Percentiles rank a stretch among this genome's conserved stretches.
Conservation (phyloP, 2,888 invertebrate genomes). For the Zele albiditarsus region DNA sequence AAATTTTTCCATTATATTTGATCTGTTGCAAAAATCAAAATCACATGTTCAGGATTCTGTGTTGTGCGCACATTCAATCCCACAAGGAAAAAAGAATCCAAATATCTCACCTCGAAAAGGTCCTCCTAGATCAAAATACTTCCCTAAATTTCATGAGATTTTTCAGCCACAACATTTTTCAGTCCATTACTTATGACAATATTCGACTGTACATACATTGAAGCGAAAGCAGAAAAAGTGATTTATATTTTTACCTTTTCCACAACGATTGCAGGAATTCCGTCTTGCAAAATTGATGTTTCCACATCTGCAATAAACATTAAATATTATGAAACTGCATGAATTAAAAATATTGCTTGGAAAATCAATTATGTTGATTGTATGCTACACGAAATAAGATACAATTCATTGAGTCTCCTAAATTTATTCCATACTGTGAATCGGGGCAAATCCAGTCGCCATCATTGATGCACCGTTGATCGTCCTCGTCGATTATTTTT, state of each 20-base stretch:
- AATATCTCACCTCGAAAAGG: too few relatives aligned
- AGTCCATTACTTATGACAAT: too few relatives aligned
- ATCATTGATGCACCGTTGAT: slow-evolving; percentile 62
- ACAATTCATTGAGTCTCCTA: background rate
- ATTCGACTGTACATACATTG: background rate
- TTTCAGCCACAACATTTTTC: too few relatives aligned
- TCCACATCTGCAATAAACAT: slow-evolving; percentile 79
- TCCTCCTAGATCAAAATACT: too few relatives aligned
- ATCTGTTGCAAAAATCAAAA: background rate
- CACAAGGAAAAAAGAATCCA: too few relatives aligned
- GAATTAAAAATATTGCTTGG: background rate
- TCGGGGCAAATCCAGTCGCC: slow-evolving; percentile 71
- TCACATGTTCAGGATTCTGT: too few relatives aligned
- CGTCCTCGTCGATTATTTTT: slow-evolving; percentile 66
- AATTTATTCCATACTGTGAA: slow-evolving; percentile 62
- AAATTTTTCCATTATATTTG: too few relatives aligned
- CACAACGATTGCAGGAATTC: slow-evolving; percentile 93
- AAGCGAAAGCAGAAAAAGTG: slow-evolving; percentile 14
- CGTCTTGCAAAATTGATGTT: slow-evolving; percentile 96
- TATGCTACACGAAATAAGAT: slow-evolving; percentile 2
- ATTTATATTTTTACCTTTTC: slow-evolving; percentile 80
- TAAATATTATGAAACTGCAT: background rate
- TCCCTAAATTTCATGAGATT: too few relatives aligned
- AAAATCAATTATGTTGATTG: slow-evolving; percentile 23
- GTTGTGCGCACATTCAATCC: too few relatives aligned